Conservation (phyloP, 2,888 invertebrate species). For the Bombyx huttoni region DNA sequence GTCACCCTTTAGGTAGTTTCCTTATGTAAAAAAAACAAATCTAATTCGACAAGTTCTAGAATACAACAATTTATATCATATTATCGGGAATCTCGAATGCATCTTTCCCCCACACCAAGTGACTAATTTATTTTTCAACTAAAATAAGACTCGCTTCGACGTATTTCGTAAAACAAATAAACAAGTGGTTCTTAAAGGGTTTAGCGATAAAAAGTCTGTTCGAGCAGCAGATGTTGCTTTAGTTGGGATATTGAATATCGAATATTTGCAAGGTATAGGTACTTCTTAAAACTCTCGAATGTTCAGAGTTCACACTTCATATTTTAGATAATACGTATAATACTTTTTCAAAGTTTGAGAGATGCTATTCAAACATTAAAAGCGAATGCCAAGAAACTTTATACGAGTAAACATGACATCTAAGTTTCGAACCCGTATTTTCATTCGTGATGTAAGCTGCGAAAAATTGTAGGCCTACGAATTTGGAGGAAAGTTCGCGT, state of each 20-base stretch:
- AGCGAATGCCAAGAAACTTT: not conserved
- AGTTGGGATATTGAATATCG: not conserved
- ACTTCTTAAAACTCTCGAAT: not conserved
- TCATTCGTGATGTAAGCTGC: slow-evolving; percentile 8
- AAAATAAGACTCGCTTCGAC: slow-evolving; percentile 3
- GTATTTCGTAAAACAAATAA: not conserved
- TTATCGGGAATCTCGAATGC: not conserved
- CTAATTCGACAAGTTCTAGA: too few species aligned
- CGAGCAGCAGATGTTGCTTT: not conserved
- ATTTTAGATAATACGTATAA: not conserved
- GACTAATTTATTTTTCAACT: slow-evolving; percentile 1
- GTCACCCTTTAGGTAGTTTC: too few species aligned
- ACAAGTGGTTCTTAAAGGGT: not conserved
- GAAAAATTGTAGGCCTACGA: slow-evolving; percentile 46
- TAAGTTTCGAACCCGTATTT: not conserved
- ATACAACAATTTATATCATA: not conserved
- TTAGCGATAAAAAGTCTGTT: not conserved
- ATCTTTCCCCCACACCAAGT: not conserved
- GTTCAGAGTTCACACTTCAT: too few species aligned
- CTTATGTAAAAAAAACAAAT: too few species aligned
- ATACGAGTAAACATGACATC: not conserved
- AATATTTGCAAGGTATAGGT: not conserved
- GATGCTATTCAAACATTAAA: not conserved
- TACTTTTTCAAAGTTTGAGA: not conserved
- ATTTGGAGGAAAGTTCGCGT: slow-evolving; percentile 50